A percentile compares a stretch with the other conserved stretches of the same genome.
These are phyloP conservation scores for Pegoplata infirma DNA, from an alignment of 2,888 invertebrate species.

Conservation along the genomic window DNA sequence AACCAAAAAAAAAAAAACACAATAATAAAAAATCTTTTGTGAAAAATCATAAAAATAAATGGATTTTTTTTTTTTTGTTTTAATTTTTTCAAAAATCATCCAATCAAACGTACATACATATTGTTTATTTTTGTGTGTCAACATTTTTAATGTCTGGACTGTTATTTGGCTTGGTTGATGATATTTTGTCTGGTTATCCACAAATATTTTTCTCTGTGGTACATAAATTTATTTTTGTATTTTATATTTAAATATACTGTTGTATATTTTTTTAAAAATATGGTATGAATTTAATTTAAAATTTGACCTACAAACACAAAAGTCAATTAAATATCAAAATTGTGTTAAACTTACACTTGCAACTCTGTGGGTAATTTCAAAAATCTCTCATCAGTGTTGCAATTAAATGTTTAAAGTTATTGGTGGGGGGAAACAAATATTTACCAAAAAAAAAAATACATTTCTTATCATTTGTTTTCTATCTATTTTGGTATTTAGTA, in stretches of 20 bases:
- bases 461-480: neutral
- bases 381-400: neutral
- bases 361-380: neutral
- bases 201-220: neutral
- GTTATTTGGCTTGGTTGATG: neutral
- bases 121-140: neutral
- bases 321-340: constrained; percentile 26
- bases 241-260: neutral
- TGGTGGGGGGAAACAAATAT: neutral
- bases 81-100: neutral
- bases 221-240: no score
- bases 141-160: constrained; percentile 31
- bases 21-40: neutral
- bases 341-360: constrained; percentile 2
- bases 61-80: neutral
- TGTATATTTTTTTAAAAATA: neutral
- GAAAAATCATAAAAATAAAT: neutral
- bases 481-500: no score
- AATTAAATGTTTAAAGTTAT: neutral
- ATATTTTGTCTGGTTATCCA: constrained; percentile 28
- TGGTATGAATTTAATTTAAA: constrained; percentile 6
- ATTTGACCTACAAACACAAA: constrained; percentile 22
- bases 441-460: no score
- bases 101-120: neutral
- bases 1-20: neutral